Percentiles rank a stretch among this genome's conserved stretches.
Evolutionary conservation across 2,797 vertebrate species (phyloP).

Genomic region (Chloroceryle amazona): DNA sequence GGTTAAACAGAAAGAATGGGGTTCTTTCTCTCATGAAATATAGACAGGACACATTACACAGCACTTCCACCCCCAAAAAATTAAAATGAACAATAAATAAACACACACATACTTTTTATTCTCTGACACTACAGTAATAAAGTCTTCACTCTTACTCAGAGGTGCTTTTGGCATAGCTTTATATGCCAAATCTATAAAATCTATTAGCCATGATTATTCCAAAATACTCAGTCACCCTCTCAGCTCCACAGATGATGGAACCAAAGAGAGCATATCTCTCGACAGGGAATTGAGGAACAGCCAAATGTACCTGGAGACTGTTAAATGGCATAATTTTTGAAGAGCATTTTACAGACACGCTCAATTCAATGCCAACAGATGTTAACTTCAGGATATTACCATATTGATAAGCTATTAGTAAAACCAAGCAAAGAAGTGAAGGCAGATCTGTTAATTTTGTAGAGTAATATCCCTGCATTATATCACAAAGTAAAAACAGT

Average conservation of each 20-base stretch:
- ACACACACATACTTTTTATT: neutral
- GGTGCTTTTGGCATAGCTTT: neutral
- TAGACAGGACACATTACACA: neutral
- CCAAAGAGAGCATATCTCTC: neutral
- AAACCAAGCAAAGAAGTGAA: neutral
- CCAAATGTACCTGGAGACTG: neutral
- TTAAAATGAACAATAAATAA: neutral
- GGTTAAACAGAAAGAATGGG: neutral
- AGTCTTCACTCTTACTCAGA: neutral
- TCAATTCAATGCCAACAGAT: neutral
- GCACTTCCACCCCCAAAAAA: neutral
- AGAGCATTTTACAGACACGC: neutral
- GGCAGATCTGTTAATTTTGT: neutral
- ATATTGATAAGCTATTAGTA: neutral
- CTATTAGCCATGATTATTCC: neutral
- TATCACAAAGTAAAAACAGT: neutral
- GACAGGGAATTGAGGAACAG: neutral
- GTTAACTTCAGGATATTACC: neutral
- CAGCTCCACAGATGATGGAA: neutral
- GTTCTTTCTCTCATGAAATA: neutral
- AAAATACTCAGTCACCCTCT: neutral
- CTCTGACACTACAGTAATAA: neutral
- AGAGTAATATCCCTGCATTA: neutral
- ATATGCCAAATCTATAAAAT: neutral
- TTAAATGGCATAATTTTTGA: neutral